phyloP scores from a whole-genome alignment of 2,888 invertebrate species.

The Boloria selene region DNA sequence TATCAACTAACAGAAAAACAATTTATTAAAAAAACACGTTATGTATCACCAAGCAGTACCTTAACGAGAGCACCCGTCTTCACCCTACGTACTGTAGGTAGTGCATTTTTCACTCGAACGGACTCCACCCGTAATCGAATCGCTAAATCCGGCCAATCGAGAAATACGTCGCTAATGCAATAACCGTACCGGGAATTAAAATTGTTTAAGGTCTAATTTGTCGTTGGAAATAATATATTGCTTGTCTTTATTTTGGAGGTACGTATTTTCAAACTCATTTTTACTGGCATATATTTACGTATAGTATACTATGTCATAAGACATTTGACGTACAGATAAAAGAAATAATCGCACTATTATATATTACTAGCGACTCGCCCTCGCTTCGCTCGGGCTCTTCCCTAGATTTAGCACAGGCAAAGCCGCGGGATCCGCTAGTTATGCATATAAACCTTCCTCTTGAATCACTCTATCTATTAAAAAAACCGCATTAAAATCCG shows the following conservation, averaged over 20 bases:
- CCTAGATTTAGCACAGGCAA: too few relatives aligned
- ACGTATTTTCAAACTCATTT: background rate
- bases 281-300: background rate
- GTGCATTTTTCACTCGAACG: constrained; percentile 49
- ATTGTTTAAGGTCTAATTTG: constrained; percentile 34
- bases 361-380: too few relatives aligned
- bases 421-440: too few relatives aligned
- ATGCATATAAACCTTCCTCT: too few relatives aligned
- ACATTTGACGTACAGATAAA: too few relatives aligned
- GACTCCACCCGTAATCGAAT: constrained; percentile 55
- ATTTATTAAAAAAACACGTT: too few relatives aligned
- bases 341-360: too few relatives aligned
- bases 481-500: too few relatives aligned
- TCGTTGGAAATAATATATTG: constrained; percentile 14
- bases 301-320: too few relatives aligned
- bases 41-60: background rate
- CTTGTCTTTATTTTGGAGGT: background rate
- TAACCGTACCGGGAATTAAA: constrained; percentile 46
- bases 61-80: constrained; percentile 30
- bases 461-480: too few relatives aligned
- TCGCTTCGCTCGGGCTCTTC: too few relatives aligned
- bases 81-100: constrained; percentile 49
- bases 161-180: constrained; percentile 70
- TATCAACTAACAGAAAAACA: too few relatives aligned
- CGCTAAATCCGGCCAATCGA: constrained; percentile 66